Percentiles rank a stretch among this genome's conserved stretches.
phyloP scores from a whole-genome alignment of 2,797 vertebrate species.

The Eidolon dupreanum region DNA sequence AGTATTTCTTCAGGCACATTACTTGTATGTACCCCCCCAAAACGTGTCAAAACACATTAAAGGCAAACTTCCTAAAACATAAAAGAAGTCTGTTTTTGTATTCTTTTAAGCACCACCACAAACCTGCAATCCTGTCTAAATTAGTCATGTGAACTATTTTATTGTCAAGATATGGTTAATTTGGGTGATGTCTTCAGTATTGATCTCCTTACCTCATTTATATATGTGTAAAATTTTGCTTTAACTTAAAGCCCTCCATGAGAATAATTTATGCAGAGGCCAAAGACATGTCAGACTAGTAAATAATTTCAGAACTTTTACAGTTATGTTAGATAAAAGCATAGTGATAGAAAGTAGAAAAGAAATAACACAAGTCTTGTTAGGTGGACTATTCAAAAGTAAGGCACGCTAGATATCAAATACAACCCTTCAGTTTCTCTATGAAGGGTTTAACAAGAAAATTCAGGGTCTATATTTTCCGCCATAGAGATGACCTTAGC shows the following conservation, averaged over 20 bases:
- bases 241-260: not conserved
- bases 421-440: not conserved
- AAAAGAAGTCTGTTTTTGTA: slow-evolving; percentile 43
- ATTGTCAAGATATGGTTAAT: slow-evolving; percentile 21
- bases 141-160: not conserved
- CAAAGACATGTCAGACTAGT: not conserved
- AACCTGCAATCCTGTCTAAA: slow-evolving; percentile 19
- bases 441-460: not conserved
- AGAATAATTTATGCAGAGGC: slow-evolving; percentile 32
- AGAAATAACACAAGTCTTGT: not conserved
- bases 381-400: not conserved
- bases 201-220: slow-evolving; percentile 20
- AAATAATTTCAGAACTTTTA: slow-evolving; percentile 28
- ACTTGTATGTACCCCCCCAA: not conserved
- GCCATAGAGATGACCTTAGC: not conserved
- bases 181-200: not conserved
- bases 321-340: not conserved
- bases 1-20: slow-evolving; percentile 33
- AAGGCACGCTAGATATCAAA: not conserved
- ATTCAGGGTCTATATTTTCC: not conserved
- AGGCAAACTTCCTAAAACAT: slow-evolving; percentile 50
- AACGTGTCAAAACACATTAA: slow-evolving; percentile 61
- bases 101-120: slow-evolving; percentile 8
- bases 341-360: not conserved
- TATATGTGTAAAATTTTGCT: not conserved